phyloP scores from a whole-genome alignment of 2,113 vertebrate species.

The Otolemur garnettii region DNA sequence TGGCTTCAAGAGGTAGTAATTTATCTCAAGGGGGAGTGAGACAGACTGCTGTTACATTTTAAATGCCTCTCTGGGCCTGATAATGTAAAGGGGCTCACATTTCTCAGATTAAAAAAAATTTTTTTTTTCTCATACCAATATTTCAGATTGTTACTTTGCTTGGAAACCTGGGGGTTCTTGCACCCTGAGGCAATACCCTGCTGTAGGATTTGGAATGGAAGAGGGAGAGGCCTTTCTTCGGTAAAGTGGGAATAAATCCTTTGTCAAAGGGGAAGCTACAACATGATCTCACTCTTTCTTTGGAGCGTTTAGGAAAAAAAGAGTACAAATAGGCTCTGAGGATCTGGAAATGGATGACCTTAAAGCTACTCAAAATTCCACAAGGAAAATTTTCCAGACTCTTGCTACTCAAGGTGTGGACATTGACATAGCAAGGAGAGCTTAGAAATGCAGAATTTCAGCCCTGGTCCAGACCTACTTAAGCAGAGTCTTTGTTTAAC shows the following conservation, averaged over 20 bases:
- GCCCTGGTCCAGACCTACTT: neutral
- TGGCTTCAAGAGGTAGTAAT: neutral
- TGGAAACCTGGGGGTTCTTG: neutral
- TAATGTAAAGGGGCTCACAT: neutral
- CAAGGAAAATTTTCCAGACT: neutral
- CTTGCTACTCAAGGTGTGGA: neutral
- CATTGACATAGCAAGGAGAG: neutral
- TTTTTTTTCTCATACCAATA: neutral
- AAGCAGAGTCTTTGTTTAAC: neutral
- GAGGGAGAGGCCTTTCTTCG: neutral
- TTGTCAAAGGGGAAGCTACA: neutral
- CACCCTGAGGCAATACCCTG: neutral
- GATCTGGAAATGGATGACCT: constrained; percentile 14
- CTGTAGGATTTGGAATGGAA: neutral
- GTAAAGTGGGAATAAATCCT: neutral
- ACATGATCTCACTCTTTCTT: neutral
- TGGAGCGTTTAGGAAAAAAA: constrained; percentile 11
- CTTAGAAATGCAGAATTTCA: neutral
- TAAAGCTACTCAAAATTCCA: neutral
- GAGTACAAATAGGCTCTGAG: neutral
- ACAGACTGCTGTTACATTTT: neutral
- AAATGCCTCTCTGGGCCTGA: neutral
- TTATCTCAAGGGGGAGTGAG: neutral
- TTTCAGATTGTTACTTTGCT: constrained; percentile 11
- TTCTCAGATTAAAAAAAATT: neutral